Conservation (phyloP, 2,888 invertebrate genomes). For the Dicyrtoma fusca region DNA sequence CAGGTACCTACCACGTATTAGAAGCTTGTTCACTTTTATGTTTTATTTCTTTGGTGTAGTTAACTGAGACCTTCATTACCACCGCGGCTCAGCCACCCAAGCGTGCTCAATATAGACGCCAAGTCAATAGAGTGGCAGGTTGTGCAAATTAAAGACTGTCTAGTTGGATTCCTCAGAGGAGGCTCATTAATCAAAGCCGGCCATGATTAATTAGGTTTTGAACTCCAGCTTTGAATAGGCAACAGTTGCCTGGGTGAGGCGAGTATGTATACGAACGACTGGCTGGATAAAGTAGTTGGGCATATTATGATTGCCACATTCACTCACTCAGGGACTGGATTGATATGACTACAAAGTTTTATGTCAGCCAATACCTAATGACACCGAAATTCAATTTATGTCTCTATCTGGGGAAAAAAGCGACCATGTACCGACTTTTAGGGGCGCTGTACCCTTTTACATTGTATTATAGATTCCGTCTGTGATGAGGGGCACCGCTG, state of each 20-base stretch:
- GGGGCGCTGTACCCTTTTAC: not conserved
- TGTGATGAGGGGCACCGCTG: no score
- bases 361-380: not conserved
- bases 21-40: no score
- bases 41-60: no score
- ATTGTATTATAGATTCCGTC: not conserved
- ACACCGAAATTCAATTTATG: constrained; percentile 9
- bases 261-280: no score
- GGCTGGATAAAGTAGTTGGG: no score
- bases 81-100: no score
- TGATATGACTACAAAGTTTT: no score
- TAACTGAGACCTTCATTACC: no score
- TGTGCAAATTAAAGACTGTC: constrained; percentile 30
- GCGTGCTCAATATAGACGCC: not conserved
- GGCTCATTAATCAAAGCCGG: constrained; percentile 36
- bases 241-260: constrained; percentile 22
- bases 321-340: no score
- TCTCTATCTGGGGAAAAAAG: not conserved
- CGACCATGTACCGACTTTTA: not conserved
- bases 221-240: constrained; percentile 29
- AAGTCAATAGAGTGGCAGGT: constrained; percentile 11
- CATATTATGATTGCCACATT: no score
- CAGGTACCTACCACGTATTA: no score
- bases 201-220: constrained; percentile 34
- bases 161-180: constrained; percentile 28